phyloP scores from a whole-genome alignment of 2,113 vertebrate genomes.

The Mastomys coucha region DNA sequence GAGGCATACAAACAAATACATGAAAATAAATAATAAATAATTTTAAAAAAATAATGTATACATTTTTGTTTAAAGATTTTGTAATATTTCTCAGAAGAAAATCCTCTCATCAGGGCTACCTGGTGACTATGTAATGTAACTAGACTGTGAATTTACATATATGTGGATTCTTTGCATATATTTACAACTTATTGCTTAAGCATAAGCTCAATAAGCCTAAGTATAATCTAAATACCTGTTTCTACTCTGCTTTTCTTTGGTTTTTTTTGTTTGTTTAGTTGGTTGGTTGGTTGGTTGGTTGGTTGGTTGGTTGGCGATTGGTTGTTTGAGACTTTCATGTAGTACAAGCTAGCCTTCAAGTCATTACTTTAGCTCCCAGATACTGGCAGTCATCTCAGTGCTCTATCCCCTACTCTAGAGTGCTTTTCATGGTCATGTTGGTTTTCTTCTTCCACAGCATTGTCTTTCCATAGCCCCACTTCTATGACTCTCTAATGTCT shows the following conservation, averaged over 20 bases:
- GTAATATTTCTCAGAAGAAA: background rate
- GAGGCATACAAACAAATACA: no score
- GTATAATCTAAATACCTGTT: background rate
- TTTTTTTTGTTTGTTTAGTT: no score
- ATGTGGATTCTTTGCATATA: background rate
- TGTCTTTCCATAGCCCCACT: background rate
- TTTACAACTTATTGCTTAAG: background rate
- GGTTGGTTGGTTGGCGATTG: background rate
- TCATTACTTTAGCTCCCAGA: background rate
- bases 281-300: background rate
- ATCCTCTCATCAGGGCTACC: background rate
- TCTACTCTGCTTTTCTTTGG: background rate
- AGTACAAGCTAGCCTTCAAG: background rate
- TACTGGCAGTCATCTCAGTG: background rate
- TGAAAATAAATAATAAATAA: background rate
- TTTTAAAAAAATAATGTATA: background rate
- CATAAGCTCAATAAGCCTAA: background rate
- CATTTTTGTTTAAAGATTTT: background rate
- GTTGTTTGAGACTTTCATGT: background rate
- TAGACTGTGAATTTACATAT: background rate
- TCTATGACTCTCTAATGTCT: background rate
- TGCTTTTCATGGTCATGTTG: no score
- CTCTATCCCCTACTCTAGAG: background rate
- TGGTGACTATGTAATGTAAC: background rate
- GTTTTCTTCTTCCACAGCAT: background rate